These are phyloP conservation scores for Micromussa lordhowensis DNA, from an alignment of 92 coral and sea anemone species.

Conservation along the genomic window DNA sequence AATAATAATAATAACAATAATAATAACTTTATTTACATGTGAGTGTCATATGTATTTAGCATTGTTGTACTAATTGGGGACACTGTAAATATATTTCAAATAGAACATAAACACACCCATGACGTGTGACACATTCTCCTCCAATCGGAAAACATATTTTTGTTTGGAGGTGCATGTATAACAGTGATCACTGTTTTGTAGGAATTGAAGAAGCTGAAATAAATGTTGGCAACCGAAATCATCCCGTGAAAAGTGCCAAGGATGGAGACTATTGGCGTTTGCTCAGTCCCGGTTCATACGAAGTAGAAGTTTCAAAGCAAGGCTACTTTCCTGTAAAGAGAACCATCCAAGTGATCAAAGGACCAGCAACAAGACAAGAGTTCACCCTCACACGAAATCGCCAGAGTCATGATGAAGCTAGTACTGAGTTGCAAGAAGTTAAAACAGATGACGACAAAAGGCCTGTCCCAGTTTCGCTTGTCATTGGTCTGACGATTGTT, in stretches of 20 bases:
- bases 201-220: slow-evolving; percentile 79
- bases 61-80: no score
- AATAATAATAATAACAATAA: no score
- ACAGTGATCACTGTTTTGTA: background rate
- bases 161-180: no score
- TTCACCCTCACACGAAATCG: slow-evolving; percentile 11
- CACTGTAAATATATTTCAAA: no score
- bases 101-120: no score
- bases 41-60: no score
- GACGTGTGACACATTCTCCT: no score
- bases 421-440: slow-evolving; percentile 28
- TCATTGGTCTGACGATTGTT: slow-evolving; percentile 77
- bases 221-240: slow-evolving; percentile 57
- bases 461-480: slow-evolving; percentile 59
- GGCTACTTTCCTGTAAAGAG: slow-evolving; percentile 70
- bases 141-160: no score
- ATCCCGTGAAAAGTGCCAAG: slow-evolving; percentile 73
- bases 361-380: slow-evolving; percentile 37
- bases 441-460: slow-evolving; percentile 45
- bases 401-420: slow-evolving; percentile 15
- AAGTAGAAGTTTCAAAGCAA: slow-evolving; percentile 53
- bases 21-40: no score
- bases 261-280: slow-evolving; percentile 98
- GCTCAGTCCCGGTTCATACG: slow-evolving; percentile 72
- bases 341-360: slow-evolving; percentile 53